Evolutionary conservation across 2,797 vertebrate species (phyloP), one percentile per base, ranked within the genome.

Genomic region (Sebastiscus tertius): DNA sequence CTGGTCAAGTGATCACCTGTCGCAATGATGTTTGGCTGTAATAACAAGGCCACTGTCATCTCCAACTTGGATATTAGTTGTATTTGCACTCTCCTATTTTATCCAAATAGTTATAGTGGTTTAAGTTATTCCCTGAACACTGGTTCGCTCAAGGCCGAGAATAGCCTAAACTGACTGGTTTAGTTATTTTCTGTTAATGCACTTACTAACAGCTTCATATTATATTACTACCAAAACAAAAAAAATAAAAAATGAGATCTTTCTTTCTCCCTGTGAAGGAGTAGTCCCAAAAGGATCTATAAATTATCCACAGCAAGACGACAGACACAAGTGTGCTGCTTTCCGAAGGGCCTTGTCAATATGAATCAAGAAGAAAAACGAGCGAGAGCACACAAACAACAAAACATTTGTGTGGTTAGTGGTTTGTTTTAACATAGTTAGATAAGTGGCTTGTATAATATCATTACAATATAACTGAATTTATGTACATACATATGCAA

Each of bases 391-490:
- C 95, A 94, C 94, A 96, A 94, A 95, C 87, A 92, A 83, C 71
- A 87, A 88, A 85, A 91, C 82, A 91, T 94, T 92, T 94, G 94
- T 94, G 95, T 94, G 93, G 93, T 94, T 96, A 96, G 96, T 96
- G 96, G 96, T 96, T 96, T 95, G 91, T 94, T 93, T 93, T 93
- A 92, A 94, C 92, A 94, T 95, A 89, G 84, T 93, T 91, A 91
- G 89, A 96, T 96, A 96, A 96, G 95, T 96, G 95, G 96, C 94
- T 94, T 95, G 90, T 95, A 96, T 95, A 94, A 94, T 93, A 94
- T 90, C 92, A 93, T 89, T 94, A 94, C 87, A 93, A 94, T 94
- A 95, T 92, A 94, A 92, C 89, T 95, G 89, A 85, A 93, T 90
- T 92, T 95, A 94, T 95, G 60, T 94, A 96, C 92, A 95, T 94